Percentiles rank a stretch among this genome's conserved stretches.
Evolutionary conservation across 1,140 invertebrate species (phyloP).

Genomic region (Atta colombica): DNA sequence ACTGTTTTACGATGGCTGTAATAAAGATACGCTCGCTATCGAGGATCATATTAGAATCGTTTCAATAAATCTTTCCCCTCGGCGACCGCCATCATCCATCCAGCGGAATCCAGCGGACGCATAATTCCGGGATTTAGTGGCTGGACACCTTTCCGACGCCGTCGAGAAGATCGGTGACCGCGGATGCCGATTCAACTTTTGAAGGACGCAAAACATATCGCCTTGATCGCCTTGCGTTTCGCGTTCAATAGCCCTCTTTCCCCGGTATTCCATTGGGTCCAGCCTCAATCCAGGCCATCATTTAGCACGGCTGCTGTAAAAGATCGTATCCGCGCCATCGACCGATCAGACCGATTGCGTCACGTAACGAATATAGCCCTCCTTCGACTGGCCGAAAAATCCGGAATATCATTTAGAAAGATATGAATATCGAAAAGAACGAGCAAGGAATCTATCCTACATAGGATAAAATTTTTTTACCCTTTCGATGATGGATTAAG

Average conservation of each 20-base stretch:
- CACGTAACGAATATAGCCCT: slow-evolving; percentile 77
- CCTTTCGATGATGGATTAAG: background rate
- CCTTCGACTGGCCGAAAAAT: background rate
- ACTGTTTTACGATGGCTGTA: background rate
- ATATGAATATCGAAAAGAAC: background rate
- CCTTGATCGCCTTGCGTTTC: slow-evolving; percentile 41
- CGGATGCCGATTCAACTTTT: slow-evolving; percentile 72
- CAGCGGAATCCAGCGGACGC: slow-evolving; percentile 41
- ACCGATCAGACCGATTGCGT: slow-evolving; percentile 69
- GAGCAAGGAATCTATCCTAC: background rate
- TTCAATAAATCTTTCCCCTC: slow-evolving; percentile 23
- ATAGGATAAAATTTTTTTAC: background rate
- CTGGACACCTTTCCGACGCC: slow-evolving; percentile 66
- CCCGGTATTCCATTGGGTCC: background rate
- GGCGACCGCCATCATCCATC: slow-evolving; percentile 20
- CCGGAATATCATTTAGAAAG: background rate
- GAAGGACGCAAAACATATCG: slow-evolving; percentile 76
- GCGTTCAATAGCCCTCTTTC: slow-evolving; percentile 32
- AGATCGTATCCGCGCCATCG: slow-evolving; percentile 53
- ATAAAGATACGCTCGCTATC: background rate
- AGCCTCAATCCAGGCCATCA: background rate
- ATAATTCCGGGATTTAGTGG: slow-evolving; percentile 69
- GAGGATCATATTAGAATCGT: background rate
- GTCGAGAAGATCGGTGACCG: slow-evolving; percentile 70
- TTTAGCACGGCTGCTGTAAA: slow-evolving; percentile 67